Conservation (phyloP, 2,113 vertebrate species). For the Egretta garzetta region DNA sequence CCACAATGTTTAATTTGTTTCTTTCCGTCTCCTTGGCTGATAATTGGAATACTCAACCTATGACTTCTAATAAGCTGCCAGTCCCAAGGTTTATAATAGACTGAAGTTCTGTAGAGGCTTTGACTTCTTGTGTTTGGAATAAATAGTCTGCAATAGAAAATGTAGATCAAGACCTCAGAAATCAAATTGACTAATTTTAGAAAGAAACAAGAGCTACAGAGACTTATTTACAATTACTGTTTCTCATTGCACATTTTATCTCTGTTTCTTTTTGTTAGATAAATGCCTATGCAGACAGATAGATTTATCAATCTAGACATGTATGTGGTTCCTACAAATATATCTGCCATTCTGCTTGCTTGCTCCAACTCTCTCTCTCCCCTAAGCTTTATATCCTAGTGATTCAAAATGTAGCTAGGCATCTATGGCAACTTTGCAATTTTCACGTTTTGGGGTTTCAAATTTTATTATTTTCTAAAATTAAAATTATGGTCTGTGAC, state of each 20-base stretch:
- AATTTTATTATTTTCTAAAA: not conserved
- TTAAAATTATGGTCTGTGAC: not conserved
- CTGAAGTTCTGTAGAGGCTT: constrained; percentile 5
- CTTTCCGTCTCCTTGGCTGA: not conserved
- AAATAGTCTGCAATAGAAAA: constrained; percentile 25
- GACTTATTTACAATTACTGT: constrained; percentile 46
- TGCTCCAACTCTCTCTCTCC: not conserved
- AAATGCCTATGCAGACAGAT: constrained; percentile 2
- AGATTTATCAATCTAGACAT: constrained; percentile 25
- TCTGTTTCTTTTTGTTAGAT: constrained; percentile 23
- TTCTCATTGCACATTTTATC: constrained; percentile 22
- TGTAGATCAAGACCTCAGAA: constrained; percentile 50
- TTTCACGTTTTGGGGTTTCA: not conserved
- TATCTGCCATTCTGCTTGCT: not conserved
- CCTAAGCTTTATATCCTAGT: not conserved
- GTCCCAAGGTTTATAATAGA: constrained; percentile 37
- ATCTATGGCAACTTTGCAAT: not conserved
- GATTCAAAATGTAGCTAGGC: not conserved
- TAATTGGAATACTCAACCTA: constrained; percentile 57
- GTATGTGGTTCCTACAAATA: not conserved
- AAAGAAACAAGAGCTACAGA: not conserved
- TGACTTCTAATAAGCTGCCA: constrained; percentile 47
- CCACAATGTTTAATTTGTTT: constrained; percentile 18
- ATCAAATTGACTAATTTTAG: constrained; percentile 40
- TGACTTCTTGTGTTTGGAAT: constrained; percentile 25